A percentile compares a stretch with the other conserved stretches of the same genome.
phyloP scores from a whole-genome alignment of 2,888 invertebrate species.

The Bruchidius siliquastri region DNA sequence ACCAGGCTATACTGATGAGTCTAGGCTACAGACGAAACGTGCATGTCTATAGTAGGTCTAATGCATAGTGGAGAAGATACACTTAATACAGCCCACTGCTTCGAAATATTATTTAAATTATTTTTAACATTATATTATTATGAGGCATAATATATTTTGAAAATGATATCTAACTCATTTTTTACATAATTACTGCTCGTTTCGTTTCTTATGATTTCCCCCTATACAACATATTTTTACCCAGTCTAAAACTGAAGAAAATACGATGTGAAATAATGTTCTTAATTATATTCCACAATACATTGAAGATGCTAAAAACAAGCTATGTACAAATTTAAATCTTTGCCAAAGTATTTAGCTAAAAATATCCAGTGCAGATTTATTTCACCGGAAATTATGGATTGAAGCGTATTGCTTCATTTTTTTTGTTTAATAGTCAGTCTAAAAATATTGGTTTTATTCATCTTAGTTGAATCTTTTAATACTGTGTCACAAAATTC shows the following conservation, averaged over 20 bases:
- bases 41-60: too few relatives aligned
- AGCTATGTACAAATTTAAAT: not conserved
- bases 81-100: too few relatives aligned
- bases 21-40: too few relatives aligned
- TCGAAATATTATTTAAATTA: too few relatives aligned
- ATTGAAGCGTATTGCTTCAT: not conserved
- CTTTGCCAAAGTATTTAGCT: not conserved
- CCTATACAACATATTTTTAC: not conserved
- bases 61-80: too few relatives aligned
- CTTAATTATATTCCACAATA: too few relatives aligned
- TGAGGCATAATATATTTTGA: too few relatives aligned
- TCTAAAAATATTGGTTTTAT: not conserved
- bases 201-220: not conserved
- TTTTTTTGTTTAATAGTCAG: not conserved
- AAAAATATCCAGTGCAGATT: not conserved
- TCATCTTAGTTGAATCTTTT: not conserved
- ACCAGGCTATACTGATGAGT: too few relatives aligned
- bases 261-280: too few relatives aligned
- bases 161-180: too few relatives aligned
- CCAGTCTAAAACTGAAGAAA: too few relatives aligned
- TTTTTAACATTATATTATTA: too few relatives aligned
- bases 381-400: not conserved
- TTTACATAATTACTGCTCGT: not conserved
- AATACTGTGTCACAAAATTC: not conserved
- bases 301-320: not conserved